A percentile compares a stretch with the other conserved stretches of the same genome.
phyloP scores from a whole-genome alignment of 2,113 vertebrate genomes.

The Crotalus tigris region DNA sequence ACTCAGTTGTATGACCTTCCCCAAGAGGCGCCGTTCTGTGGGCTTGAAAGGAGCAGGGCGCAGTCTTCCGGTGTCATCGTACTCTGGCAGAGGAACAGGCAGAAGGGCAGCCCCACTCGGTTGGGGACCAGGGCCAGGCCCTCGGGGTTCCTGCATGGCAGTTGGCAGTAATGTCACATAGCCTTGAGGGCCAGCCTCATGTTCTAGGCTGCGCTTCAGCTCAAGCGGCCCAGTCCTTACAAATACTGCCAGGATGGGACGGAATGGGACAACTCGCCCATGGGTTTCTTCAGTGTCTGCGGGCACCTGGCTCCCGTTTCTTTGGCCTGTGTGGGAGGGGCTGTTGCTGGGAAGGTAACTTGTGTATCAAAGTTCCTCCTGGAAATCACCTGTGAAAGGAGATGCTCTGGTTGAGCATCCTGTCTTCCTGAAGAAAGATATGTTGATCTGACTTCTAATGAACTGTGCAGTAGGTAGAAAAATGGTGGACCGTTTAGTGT shows the following conservation, averaged over 20 bases:
- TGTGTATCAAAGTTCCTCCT: not conserved
- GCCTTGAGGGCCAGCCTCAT: too few relatives aligned
- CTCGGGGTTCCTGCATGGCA: not conserved
- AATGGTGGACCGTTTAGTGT: not conserved
- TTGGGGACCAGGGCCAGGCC: not conserved
- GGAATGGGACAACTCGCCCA: not conserved
- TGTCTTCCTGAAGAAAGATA: not conserved
- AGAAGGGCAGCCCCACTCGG: not conserved
- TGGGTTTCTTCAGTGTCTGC: too few relatives aligned
- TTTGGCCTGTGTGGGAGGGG: not conserved
- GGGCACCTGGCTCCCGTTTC: too few relatives aligned
- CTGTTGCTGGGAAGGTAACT: not conserved
- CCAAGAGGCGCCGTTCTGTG: conserved; percentile 20
- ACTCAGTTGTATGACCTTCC: conserved; percentile 86
- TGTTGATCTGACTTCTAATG: not conserved
- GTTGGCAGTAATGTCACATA: rapidly evolving
- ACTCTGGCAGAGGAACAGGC: not conserved
- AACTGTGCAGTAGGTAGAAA: not conserved
- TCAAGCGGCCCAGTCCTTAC: not conserved
- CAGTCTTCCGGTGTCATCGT: not conserved
- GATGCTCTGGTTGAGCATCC: not conserved
- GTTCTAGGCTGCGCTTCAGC: too few relatives aligned
- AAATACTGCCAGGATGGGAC: not conserved
- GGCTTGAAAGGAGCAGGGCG: conserved; percentile 19
- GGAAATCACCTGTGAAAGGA: not conserved